Base-by-base conservation (phyloP, 2,888 invertebrate genomes). In the Lingula anatina region DNA sequence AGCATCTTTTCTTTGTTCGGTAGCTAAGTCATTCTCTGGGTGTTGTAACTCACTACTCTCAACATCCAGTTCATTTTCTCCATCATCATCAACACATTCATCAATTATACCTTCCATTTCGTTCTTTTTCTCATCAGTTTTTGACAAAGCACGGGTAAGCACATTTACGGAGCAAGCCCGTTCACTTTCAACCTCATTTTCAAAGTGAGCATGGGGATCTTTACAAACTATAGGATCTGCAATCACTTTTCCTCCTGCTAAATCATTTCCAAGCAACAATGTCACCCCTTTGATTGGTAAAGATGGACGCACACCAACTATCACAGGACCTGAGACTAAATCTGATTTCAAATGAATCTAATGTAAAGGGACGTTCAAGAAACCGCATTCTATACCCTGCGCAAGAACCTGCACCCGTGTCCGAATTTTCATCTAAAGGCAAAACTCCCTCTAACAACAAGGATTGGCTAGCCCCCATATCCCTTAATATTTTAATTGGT, bases 391-490 rank as follows among this genome's bases (percentile, higher is more conserved):
- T 21, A 53, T 52, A 25, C 55, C 53, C 45, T 53, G 43, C 28
- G 51, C 46, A 44, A 55, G 47, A 37, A 55, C 51, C 43, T 38
- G 47, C 12, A 35, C 48, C 45, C 27, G 49, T 38, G 44, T 28
- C 53, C 35, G 47, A 35, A 40, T 44, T 38, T 39, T 53, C 50
- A 41, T 42, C 40, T 44, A 55, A 48, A 9, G 44, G 43, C 50
- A 51, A 44, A 20, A 27, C 38, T 42, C 46, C 54, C 39, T 46
- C 46, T 37, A 56, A 42, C 35, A 57, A 41, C 26, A 56, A 42
- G 38, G 54, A 50, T 45, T 57, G 54, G 50, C 53, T 45, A 39
- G 55, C 53, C 23, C 49, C 53, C 4, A 53, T 57, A 41, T 57
- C 54, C 31, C 52, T 28, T 37, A 54, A 52, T 27, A 56, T 51